Evolutionary conservation across 2,888 invertebrate species (phyloP).

Genomic region (Cabera pusaria): DNA sequence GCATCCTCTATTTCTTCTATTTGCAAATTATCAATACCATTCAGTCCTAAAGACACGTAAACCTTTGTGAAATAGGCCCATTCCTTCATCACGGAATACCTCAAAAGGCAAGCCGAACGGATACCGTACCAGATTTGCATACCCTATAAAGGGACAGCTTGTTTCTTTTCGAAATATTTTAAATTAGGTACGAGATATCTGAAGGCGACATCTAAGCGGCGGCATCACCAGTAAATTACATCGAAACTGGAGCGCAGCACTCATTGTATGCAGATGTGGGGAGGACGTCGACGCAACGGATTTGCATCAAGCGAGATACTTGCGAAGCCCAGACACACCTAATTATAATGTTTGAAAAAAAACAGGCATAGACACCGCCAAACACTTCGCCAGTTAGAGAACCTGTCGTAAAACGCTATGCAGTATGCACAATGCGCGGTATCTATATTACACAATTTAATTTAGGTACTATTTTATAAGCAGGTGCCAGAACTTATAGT

Average conservation of each 20-base stretch:
- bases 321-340: constrained; percentile 51
- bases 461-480: constrained; percentile 35
- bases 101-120: constrained; percentile 10
- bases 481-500: constrained; percentile 41
- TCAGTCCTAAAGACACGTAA: no score
- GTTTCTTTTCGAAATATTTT: constrained; percentile 46
- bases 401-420: no score
- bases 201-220: constrained; percentile 69
- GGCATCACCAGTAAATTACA: constrained; percentile 71
- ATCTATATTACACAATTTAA: constrained; percentile 33
- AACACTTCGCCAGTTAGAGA: no score
- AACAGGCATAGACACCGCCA: neutral
- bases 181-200: constrained; percentile 73
- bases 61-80: no score
- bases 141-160: constrained; percentile 19
- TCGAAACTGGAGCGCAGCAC: constrained; percentile 64
- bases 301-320: constrained; percentile 71
- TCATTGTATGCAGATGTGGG: constrained; percentile 80
- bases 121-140: constrained; percentile 19
- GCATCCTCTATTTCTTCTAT: no score
- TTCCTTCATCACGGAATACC: constrained; percentile 2
- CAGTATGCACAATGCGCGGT: no score
- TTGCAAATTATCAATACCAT: no score
- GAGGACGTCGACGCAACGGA: constrained; percentile 50
- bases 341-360: constrained; percentile 38